Evolutionary conservation across 53 echinoderm and acorn worm species (phyloP), one percentile per base, ranked within the genome.

Genomic region (Patiria pectinifera): DNA sequence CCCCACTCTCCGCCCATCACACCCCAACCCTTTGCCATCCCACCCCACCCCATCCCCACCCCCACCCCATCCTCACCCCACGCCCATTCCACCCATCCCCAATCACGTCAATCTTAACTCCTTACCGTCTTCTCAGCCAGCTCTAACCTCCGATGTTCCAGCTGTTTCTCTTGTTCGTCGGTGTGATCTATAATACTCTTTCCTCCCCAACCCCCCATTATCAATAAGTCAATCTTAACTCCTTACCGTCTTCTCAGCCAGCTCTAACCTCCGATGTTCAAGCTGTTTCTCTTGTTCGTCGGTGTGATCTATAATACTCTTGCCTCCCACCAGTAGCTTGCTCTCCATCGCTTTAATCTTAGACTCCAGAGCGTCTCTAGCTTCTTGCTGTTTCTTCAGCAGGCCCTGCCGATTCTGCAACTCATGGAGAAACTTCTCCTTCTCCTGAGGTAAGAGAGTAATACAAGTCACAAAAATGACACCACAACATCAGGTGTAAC

Each of bases 261-360:
- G 94, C 74, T 91, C 83, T 0, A 98, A 76, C 72, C 96, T 71
- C 59, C 94, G 84, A 23, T 96, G 94, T 66, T 98, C 98, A 59
- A 98, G 86, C 47, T 91, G 83, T 71, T 93, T 95, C 76, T 98
- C 93, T 82, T 98, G 98, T 46, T 98, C 94, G 66, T 98, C 94
- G 59, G 98, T 98, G 71, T 98, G 98, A 80, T 98, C 98, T 69
- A 98, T 91, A 89, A 98, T 98, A 78, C 98, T 98, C 87, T 96
- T 98, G 0, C 98, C 98, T 60, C 98, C 98, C 26, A 98, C 96
- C 43, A 98, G 92, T 18, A 98, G 93, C 66, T 98, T 98, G 80
- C 98, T 95, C 75, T 98, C 98, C 98, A 98, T 98, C 45, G 98
- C 98, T 48, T 94, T 89, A 48, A 98, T 98, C 95, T 98, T 98